phyloP scores from a whole-genome alignment of 2,888 invertebrate genomes.

The Steinernema scapterisci region DNA sequence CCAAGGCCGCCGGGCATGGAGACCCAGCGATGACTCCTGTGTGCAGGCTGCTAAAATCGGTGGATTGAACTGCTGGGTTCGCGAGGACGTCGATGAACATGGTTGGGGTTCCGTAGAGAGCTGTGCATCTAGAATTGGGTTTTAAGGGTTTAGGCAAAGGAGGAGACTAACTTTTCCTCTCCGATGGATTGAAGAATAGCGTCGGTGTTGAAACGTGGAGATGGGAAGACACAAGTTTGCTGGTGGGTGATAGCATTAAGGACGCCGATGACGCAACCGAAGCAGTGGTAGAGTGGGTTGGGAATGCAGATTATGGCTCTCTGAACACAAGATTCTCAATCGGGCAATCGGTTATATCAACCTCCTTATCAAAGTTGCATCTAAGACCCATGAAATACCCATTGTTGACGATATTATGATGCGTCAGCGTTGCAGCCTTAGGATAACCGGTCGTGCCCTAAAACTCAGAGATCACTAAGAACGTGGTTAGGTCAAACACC shows the following conservation, averaged over 20 bases:
- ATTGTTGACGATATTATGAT: slow-evolving; percentile 80
- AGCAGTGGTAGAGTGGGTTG: slow-evolving; percentile 74
- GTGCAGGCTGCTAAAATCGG: slow-evolving; percentile 63
- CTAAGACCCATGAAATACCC: slow-evolving; percentile 74
- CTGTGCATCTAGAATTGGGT: slow-evolving; percentile 67
- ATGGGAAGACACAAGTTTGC: slow-evolving; percentile 69
- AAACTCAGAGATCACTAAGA: not conserved
- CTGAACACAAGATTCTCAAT: slow-evolving; percentile 32
- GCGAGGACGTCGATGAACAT: slow-evolving; percentile 71
- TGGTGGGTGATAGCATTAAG: slow-evolving; percentile 73
- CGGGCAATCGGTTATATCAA: slow-evolving; percentile 19
- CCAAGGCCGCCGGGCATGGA: slow-evolving; percentile 73
- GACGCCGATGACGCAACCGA: slow-evolving; percentile 76
- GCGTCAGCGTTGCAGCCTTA: slow-evolving; percentile 75
- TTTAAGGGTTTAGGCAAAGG: too few relatives aligned
- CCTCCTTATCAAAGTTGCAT: slow-evolving; percentile 67
- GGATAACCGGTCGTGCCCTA: slow-evolving; percentile 80
- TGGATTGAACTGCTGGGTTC: slow-evolving; percentile 66
- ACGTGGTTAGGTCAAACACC: slow-evolving; percentile 33
- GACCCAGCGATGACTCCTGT: slow-evolving; percentile 78
- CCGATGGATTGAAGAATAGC: slow-evolving; percentile 75
- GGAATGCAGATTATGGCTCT: slow-evolving; percentile 55
- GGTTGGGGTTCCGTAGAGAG: slow-evolving; percentile 71
- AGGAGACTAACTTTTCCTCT: slow-evolving; percentile 75
- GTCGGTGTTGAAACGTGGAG: slow-evolving; percentile 72